Evolutionary conservation across 2,113 vertebrate species (phyloP), one percentile per base, ranked within the genome.

Genomic region (Ceyx margarethae): DNA sequence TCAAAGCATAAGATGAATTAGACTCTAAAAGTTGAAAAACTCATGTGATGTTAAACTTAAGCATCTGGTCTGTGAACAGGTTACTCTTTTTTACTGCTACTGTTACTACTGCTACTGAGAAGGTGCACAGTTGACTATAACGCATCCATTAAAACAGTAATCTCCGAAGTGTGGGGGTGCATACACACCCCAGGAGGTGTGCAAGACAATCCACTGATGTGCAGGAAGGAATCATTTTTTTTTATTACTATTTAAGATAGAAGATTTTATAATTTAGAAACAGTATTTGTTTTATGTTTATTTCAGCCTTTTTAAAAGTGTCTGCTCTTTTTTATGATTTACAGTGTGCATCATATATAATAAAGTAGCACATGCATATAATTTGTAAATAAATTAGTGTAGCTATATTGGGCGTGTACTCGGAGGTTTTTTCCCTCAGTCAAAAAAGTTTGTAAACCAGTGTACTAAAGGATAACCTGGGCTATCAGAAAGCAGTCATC

Each of bases 131-230:
- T 43, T 2, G 11, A 42, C 13, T 35, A 2, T 4, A 72, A 46
- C 1, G 17, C 8, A 50, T 31, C 4, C 19, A 11, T 28, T 45
- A 66, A 53, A 50, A 21, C 4, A 33, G 6, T 17, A 15, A 2
- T 54, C 43, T 79, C 10, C 35, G 56, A 75, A 81, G 8, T 10
- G 5, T 10, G 1, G 29, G 16, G 2, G 3, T 65, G 12, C 1
- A 3, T 33, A 58, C 13, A 58, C 13, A 22, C 3, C 2, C 5
- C 13, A 45, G 8, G 4, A 3, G 1, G 1, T 58, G 5, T 37
- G 21, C 25, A 75, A 60, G 19, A 22, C 10, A 51, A 43, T 17
- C 6, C 6, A 15, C 6, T 78, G 19, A 19, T 1, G 5, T 56
- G 3, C 21, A 56, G 13, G 5, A 66, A 48, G 7, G 65, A 65